These are phyloP conservation scores for Mesochorus sp. DNA, from an alignment of 2,888 invertebrate species.

Conservation along the genomic window DNA sequence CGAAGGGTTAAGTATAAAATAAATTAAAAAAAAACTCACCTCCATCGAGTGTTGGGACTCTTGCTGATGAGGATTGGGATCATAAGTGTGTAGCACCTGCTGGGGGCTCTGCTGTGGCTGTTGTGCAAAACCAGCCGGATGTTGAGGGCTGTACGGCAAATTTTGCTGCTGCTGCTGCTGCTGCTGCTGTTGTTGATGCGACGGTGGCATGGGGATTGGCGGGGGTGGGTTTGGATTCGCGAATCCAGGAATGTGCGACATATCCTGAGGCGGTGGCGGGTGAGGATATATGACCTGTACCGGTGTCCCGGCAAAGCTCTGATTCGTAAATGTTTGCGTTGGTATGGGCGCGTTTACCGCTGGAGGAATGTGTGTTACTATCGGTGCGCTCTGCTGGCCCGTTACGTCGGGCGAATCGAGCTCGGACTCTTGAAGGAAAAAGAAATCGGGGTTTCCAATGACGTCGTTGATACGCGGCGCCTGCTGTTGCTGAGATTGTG, in stretches of 20 bases:
- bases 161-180: constrained; percentile 75
- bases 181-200: too few species aligned
- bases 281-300: constrained; percentile 81
- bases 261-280: constrained; percentile 81
- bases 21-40: too few species aligned
- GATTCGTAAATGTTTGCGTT: constrained; percentile 93
- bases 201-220: constrained; percentile 84
- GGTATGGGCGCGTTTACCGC: constrained; percentile 86
- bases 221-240: constrained; percentile 84
- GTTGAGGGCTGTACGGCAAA: constrained; percentile 78
- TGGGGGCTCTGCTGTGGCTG: constrained; percentile 64
- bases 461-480: constrained; percentile 89
- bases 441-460: constrained; percentile 89
- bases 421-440: constrained; percentile 95
- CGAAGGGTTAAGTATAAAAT: too few species aligned
- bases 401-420: constrained; percentile 89
- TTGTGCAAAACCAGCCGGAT: constrained; percentile 76
- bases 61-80: constrained; percentile 57
- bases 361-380: constrained; percentile 81
- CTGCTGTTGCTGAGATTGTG: constrained; percentile 78
- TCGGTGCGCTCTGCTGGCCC: constrained; percentile 75
- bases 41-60: constrained; percentile 66
- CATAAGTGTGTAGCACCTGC: constrained; percentile 57
- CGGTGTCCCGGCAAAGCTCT: constrained; percentile 85
- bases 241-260: constrained; percentile 83